Evolutionary conservation across 1,140 invertebrate species (phyloP).

Genomic region (Lepidotrigona ventralis): DNA sequence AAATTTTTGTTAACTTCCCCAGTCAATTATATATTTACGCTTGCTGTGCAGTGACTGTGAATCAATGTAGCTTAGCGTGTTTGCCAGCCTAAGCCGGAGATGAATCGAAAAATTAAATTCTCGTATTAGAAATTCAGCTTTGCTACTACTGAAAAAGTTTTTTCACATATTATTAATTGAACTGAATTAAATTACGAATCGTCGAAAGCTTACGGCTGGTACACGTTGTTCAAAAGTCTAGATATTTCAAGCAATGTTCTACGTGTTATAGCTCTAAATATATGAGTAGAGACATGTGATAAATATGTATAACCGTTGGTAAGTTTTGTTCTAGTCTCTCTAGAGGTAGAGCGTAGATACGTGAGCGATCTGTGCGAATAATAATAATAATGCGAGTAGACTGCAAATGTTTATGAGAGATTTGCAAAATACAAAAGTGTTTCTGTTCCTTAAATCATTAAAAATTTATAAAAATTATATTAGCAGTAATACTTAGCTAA

Average conservation of each 20-base stretch:
- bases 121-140: neutral
- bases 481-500: too few relatives aligned
- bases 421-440: too few relatives aligned
- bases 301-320: conserved; percentile 68
- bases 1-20: neutral
- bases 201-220: conserved; percentile 54
- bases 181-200: neutral
- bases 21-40: conserved; percentile 41
- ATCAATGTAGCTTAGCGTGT: conserved; percentile 51
- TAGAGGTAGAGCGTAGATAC: conserved; percentile 59
- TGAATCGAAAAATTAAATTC: conserved; percentile 4
- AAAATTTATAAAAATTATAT: too few relatives aligned
- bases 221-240: conserved; percentile 46
- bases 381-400: conserved; percentile 16
- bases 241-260: conserved; percentile 64
- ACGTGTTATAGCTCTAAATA: conserved; percentile 68
- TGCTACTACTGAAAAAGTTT: neutral
- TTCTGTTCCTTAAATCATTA: too few relatives aligned
- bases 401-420: neutral
- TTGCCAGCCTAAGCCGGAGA: conserved; percentile 55
- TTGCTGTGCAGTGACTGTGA: conserved; percentile 46
- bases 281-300: conserved; percentile 68
- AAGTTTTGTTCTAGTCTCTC: conserved; percentile 65
- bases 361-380: conserved; percentile 45
- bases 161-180: neutral